Percentiles rank a stretch among this genome's conserved stretches.
These are phyloP conservation scores for Ephialtes manifestator DNA, from an alignment of 2,888 invertebrate genomes.

Conservation along the genomic window DNA sequence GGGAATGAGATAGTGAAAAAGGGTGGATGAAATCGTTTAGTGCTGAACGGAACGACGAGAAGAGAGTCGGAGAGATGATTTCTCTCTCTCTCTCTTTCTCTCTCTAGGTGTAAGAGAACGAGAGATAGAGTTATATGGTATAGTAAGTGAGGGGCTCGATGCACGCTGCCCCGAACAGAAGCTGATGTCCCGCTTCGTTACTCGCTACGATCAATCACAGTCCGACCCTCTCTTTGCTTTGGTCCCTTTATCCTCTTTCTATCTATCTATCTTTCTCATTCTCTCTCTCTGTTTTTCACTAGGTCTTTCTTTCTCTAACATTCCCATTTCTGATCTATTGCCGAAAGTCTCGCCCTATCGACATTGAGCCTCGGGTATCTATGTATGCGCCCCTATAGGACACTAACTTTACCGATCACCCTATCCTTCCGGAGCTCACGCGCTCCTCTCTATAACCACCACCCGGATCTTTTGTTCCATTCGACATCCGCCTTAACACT, in stretches of 20 bases:
- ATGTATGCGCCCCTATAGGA: constrained; percentile 53
- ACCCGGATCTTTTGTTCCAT: constrained; percentile 50
- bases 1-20: constrained; percentile 44
- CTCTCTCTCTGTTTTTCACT: constrained; percentile 1
- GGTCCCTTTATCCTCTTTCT: constrained; percentile 49
- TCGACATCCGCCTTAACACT: constrained; percentile 46
- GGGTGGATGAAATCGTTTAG: constrained; percentile 57
- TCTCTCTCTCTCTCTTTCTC: constrained; percentile 9
- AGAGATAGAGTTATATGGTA: constrained; percentile 14
- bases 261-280: constrained; percentile 28
- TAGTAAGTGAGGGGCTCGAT: constrained; percentile 56
- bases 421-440: constrained; percentile 63
- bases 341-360: constrained; percentile 30
- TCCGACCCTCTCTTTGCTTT: constrained; percentile 62
- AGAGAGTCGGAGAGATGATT: constrained; percentile 50
- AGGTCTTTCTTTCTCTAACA: constrained; percentile 48
- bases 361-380: constrained; percentile 31
- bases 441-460: constrained; percentile 24
- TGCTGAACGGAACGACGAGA: constrained; percentile 55
- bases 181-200: constrained; percentile 74
- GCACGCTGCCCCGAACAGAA: constrained; percentile 58
- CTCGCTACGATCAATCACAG: constrained; percentile 73
- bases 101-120: constrained; percentile 35
- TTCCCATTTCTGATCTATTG: constrained; percentile 38
- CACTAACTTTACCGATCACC: constrained; percentile 62